Base-by-base conservation (phyloP, 2,113 vertebrate species). In the Spea bombifrons region DNA sequence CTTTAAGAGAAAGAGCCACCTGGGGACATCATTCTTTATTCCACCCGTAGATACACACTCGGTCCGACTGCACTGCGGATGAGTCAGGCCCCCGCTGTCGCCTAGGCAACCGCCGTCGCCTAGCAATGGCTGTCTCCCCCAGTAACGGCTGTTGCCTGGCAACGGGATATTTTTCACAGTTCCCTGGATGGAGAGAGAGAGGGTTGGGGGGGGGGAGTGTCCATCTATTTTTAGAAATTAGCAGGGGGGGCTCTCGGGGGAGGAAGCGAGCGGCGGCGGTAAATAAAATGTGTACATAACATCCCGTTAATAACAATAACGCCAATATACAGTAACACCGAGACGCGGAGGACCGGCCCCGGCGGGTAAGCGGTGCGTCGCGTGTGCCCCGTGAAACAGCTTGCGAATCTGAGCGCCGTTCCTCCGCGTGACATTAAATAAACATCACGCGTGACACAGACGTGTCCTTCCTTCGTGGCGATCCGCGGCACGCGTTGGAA, bases 121-220 rank as follows among this genome's bases (percentile, higher is more conserved):
- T 92, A 90, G 91, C 85, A 82, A 92, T 86, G 84, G 82, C 83
- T 12, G 90, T 92, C 87, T 91, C 91, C 90, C 77, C 77, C 80
- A 30, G 90, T 89, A 90, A 91, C 90, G 6, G 76, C 61, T 30
- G 91, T 92, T 85, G 87, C 91, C 84, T 91, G 91, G 92, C 89
- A 88, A 93, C 90, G 84, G 86, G 88, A 86, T 87, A 84, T 89
- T 89, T 89, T 86, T 87, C 88, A 53, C 84, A 80, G 91, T 84
- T 88, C 88, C 61, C 59, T 17, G 44, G 68, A 65, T 72, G 69
- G 15, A 72, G 13, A 7, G 10, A 6, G 16, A 8, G 63, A 48
- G 15, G 71, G 17, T 43, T 3, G 48, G 13, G 59, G 66, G 66
- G 44, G 52, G 15, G 4, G 75, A 47, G 45, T 52, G 57, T 71